These are phyloP conservation scores for Steinernema hermaphroditum DNA, from an alignment of 2,888 invertebrate species.

Conservation along the genomic window DNA sequence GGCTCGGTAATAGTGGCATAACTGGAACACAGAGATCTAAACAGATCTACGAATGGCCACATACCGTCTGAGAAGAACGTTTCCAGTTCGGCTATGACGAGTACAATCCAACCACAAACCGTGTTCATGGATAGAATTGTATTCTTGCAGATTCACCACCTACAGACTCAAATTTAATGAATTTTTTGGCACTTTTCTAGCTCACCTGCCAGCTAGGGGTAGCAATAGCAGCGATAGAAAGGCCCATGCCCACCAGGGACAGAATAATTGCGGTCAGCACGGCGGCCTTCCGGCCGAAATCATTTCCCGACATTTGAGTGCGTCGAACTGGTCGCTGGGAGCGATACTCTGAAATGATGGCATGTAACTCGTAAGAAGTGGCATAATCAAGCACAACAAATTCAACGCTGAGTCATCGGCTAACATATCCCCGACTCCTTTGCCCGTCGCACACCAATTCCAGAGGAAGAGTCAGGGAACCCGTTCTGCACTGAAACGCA, in stretches of 20 bases:
- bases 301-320: conserved; percentile 26
- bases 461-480: not conserved
- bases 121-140: conserved; percentile 65
- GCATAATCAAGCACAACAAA: not conserved
- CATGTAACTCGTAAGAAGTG: not conserved
- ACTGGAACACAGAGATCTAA: conserved; percentile 42
- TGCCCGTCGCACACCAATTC: conserved; percentile 4
- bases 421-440: not conserved
- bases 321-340: not conserved
- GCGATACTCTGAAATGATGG: conserved; percentile 5
- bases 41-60: too few species aligned
- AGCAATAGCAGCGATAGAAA: conserved; percentile 64
- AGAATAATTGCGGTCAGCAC: conserved; percentile 54
- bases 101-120: conserved; percentile 65
- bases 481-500: conserved; percentile 14
- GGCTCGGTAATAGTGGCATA: conserved; percentile 63
- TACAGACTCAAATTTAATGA: not conserved
- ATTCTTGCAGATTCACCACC: conserved; percentile 63
- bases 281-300: conserved; percentile 51
- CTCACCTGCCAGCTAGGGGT: conserved; percentile 61
- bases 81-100: conserved; percentile 61
- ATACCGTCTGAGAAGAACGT: conserved; percentile 61
- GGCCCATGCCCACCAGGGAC: conserved; percentile 60
- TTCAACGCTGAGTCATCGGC: not conserved
- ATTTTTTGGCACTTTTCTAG: not conserved